phyloP scores from a whole-genome alignment of 1,140 invertebrate genomes.

The Eriocheir sinensis region DNA sequence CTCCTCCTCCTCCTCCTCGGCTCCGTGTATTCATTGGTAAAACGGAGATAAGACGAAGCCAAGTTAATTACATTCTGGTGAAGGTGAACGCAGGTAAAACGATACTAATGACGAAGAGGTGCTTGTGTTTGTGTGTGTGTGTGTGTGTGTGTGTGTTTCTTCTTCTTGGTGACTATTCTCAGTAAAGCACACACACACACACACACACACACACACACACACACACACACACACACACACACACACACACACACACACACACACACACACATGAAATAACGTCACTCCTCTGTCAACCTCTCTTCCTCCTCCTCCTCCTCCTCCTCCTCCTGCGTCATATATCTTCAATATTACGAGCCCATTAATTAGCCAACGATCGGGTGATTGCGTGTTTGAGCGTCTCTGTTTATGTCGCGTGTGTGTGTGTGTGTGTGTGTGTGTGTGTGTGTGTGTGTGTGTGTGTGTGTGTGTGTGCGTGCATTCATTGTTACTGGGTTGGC shows the following conservation, averaged over 20 bases:
- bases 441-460: too few species aligned
- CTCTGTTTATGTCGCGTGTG: too few species aligned
- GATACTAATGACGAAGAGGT: background rate
- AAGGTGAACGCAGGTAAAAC: background rate
- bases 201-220: constrained; percentile 4
- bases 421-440: too few species aligned
- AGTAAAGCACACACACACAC: background rate
- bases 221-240: background rate
- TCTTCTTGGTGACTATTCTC: background rate
- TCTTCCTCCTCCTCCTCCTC: too few species aligned
- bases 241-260: constrained; percentile 13
- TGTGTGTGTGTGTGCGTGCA: too few species aligned
- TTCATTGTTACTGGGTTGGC: too few species aligned
- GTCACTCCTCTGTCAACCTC: too few species aligned
- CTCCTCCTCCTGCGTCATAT: too few species aligned
- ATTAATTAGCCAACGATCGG: too few species aligned
- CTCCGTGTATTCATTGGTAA: background rate
- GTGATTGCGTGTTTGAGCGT: too few species aligned
- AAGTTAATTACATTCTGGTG: background rate
- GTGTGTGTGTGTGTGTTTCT: background rate
- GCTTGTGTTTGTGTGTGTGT: too few species aligned
- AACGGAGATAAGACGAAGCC: background rate
- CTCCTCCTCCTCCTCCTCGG: background rate
- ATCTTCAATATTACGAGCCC: too few species aligned
- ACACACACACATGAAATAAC: constrained; percentile 23